Percentiles rank a stretch among this genome's conserved stretches.
These are phyloP conservation scores for Leptinotarsa undecemlineata DNA, from an alignment of 1,140 invertebrate species.

Conservation along the genomic window DNA sequence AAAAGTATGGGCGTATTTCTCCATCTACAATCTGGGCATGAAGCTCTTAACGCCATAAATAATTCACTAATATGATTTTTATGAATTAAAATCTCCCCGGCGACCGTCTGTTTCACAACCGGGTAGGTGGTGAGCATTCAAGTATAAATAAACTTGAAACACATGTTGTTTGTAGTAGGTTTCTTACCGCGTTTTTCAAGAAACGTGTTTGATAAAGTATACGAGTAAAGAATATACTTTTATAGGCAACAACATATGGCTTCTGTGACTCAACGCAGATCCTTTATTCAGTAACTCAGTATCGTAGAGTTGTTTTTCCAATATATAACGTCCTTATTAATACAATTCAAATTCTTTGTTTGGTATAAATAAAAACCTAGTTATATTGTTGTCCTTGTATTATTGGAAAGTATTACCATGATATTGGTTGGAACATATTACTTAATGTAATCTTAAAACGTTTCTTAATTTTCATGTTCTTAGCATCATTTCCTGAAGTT, in stretches of 20 bases:
- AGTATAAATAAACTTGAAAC: slow-evolving; percentile 25
- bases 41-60: too few species aligned
- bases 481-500: too few species aligned
- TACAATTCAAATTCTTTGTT: too few species aligned
- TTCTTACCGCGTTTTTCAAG: slow-evolving; percentile 19
- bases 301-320: background rate
- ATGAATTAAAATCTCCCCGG: slow-evolving; percentile 16
- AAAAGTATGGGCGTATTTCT: too few species aligned
- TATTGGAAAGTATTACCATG: too few species aligned
- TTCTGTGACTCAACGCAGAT: background rate
- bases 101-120: slow-evolving; percentile 8
- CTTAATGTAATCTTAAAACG: too few species aligned
- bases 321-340: too few species aligned
- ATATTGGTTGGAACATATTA: too few species aligned
- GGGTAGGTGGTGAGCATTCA: slow-evolving; percentile 13
- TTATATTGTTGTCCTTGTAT: too few species aligned
- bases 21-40: too few species aligned
- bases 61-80: slow-evolving; percentile 4
- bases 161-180: slow-evolving; percentile 23
- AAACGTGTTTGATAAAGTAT: slow-evolving; percentile 16
- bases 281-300: background rate
- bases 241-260: slow-evolving; percentile 14
- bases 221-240: background rate
- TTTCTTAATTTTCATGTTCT: too few species aligned
- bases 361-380: too few species aligned